Evolutionary conservation across 2,888 invertebrate species (phyloP).

Genomic region (Chloroclystis v-ata): DNA sequence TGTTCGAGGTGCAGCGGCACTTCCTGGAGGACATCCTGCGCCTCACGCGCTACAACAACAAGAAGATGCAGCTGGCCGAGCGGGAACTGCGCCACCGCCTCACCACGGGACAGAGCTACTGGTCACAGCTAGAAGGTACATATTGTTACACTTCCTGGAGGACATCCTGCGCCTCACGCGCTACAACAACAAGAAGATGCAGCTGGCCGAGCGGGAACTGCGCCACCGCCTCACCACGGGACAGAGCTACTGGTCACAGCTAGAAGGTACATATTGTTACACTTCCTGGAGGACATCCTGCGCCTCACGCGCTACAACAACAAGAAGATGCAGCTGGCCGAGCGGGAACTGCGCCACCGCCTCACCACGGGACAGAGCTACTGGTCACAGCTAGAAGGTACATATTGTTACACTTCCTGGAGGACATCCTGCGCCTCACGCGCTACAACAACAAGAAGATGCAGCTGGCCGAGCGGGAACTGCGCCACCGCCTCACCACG

Average conservation of each 20-base stretch:
- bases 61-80: conserved; percentile 66
- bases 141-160: conserved; percentile 81
- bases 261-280: conserved; percentile 55
- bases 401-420: conserved; percentile 79
- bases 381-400: conserved; percentile 66
- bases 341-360: conserved; percentile 53
- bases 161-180: conserved; percentile 83
- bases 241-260: conserved; percentile 63
- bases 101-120: conserved; percentile 56
- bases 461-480: conserved; percentile 57
- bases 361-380: conserved; percentile 56
- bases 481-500: conserved; percentile 45
- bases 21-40: conserved; percentile 89
- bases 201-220: conserved; percentile 54
- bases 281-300: conserved; percentile 89
- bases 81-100: conserved; percentile 52
- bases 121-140: conserved; percentile 63
- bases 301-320: conserved; percentile 77
- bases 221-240: conserved; percentile 48
- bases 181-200: conserved; percentile 76
- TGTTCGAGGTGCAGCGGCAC: conserved; percentile 85
- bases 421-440: conserved; percentile 84
- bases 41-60: conserved; percentile 75
- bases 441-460: conserved; percentile 76
- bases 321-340: conserved; percentile 64